A percentile compares a stretch with the other conserved stretches of the same genome.
These are phyloP conservation scores for Euwallacea similis DNA, from an alignment of 1,140 invertebrate species.

Conservation along the genomic window DNA sequence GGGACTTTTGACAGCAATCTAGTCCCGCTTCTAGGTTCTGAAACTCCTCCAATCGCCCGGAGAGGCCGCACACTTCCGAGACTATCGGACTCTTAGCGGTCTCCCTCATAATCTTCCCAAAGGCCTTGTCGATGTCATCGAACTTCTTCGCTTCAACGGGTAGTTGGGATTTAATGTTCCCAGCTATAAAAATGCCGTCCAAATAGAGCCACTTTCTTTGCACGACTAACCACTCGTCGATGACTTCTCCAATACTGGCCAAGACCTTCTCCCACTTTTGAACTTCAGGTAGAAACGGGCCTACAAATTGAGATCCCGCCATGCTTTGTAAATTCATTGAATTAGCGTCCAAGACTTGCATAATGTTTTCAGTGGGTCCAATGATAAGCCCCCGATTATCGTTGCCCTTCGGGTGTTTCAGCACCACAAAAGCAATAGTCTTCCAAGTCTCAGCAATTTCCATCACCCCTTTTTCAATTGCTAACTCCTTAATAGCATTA, in stretches of 20 bases:
- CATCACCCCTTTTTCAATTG: conserved; percentile 82
- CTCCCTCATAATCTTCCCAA: conserved; percentile 82
- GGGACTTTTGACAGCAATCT: conserved; percentile 87
- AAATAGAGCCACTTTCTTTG: conserved; percentile 89
- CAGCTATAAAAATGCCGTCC: conserved; percentile 87
- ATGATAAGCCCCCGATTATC: conserved; percentile 70
- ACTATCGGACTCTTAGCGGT: conserved; percentile 76
- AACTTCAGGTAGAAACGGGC: conserved; percentile 78
- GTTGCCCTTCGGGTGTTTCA: conserved; percentile 64
- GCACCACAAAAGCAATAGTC: conserved; percentile 69
- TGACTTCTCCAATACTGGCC: conserved; percentile 78
- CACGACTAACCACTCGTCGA: conserved; percentile 81
- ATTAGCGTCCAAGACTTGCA: conserved; percentile 82
- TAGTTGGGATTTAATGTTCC: conserved; percentile 80
- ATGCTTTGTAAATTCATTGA: conserved; percentile 88
- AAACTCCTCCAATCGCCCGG: conserved; percentile 75
- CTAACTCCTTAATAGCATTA: conserved; percentile 83
- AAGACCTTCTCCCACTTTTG: conserved; percentile 83
- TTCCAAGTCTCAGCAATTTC: conserved; percentile 78
- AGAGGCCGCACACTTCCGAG: conserved; percentile 71
- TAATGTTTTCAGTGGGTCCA: conserved; percentile 79
- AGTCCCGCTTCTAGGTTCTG: conserved; percentile 70
- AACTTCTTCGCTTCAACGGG: conserved; percentile 88
- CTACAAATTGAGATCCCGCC: conserved; percentile 86
- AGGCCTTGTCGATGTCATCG: conserved; percentile 81